Evolutionary conservation across 2,888 invertebrate genomes (phyloP), one percentile per base, ranked within the genome.

Genomic region (Xestobium rufovillosum): DNA sequence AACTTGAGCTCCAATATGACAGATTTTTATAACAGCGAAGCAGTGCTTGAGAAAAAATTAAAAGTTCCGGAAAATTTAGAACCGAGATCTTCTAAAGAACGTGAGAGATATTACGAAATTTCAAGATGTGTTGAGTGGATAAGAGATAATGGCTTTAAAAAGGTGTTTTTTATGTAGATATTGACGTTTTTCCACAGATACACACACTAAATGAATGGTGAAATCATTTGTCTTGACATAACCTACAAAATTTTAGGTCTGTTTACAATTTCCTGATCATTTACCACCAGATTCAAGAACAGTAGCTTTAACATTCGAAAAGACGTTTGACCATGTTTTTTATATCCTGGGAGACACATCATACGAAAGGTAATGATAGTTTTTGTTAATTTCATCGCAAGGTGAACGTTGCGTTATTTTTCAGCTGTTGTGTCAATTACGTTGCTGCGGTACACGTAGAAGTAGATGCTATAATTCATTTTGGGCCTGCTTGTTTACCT

Each of bases 321-420:
- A 59, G 25, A 46, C 51, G n/a, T 55, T 71, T 16, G 69, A 72
- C 23, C 71, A 73, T 52, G 76, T 80, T 54, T 67, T 86, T 2
- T 92, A 82, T 53, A 80, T 94, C 51, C 69, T 95, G 36, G 92
- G 86, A 2, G 94, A 95, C 56, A 91, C 91, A 4, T 83, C 90
- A 1, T 94, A 90, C 64, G 91, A 89, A 48, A 91, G 87, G 75
- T 83, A 56, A 44, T 57, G 43, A 57, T 19, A n/a, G n/a, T n/a
- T n/a, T n/a, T n/a, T n/a, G n/a, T n/a, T n/a, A n/a, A n/a, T n/a
- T n/a, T n/a, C n/a, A n/a, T n/a, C n/a, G n/a, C n/a, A n/a, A n/a
- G n/a, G n/a, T n/a, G n/a, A n/a, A n/a, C n/a, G n/a, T 19, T 8
- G 31, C 39, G 11, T 42, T 42, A 42, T 39, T 41, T 63, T 70